A percentile compares a stretch with the other conserved stretches of the same genome.
These are phyloP conservation scores for Ellobius talpinus DNA, from an alignment of 2,113 vertebrate genomes.

Conservation along the genomic window DNA sequence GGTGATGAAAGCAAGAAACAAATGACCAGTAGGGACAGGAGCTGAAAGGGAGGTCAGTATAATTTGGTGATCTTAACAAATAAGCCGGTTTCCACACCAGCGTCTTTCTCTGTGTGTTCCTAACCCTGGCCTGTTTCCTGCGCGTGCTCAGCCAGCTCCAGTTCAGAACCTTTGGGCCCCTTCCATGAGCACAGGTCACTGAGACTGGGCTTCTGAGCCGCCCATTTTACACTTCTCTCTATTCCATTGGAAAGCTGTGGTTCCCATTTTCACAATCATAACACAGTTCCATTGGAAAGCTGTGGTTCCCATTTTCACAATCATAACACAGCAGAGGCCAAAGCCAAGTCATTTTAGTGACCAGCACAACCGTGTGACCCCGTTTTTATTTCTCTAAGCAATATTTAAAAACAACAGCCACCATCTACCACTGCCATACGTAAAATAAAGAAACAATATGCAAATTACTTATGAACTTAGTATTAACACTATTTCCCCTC, in stretches of 20 bases:
- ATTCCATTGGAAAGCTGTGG: not conserved
- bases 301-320: not conserved
- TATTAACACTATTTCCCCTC: not conserved
- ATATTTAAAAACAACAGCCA: not conserved
- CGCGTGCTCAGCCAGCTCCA: not conserved
- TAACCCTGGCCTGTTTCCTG: not conserved
- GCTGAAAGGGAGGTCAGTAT: not conserved
- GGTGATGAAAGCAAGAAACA: conserved; percentile 42
- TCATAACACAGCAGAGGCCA: not conserved
- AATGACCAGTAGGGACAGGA: not conserved
- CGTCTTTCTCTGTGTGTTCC: not conserved
- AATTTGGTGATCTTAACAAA: conserved; percentile 48
- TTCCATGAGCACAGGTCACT: not conserved
- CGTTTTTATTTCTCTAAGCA: conserved; percentile 18
- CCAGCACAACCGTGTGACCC: not conserved
- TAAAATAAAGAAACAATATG: not conserved
- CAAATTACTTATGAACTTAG: not conserved
- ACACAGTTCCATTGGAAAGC: conserved; percentile 4
- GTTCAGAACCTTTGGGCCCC: not conserved
- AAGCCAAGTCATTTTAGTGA: conserved; percentile 25
- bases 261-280: not conserved
- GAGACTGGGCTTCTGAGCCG: not conserved
- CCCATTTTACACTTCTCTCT: not conserved
- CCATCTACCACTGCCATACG: not conserved
- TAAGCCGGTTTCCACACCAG: not conserved